Evolutionary conservation across 2,113 vertebrate genomes (phyloP).

Genomic region (Dipodomys spectabilis): DNA sequence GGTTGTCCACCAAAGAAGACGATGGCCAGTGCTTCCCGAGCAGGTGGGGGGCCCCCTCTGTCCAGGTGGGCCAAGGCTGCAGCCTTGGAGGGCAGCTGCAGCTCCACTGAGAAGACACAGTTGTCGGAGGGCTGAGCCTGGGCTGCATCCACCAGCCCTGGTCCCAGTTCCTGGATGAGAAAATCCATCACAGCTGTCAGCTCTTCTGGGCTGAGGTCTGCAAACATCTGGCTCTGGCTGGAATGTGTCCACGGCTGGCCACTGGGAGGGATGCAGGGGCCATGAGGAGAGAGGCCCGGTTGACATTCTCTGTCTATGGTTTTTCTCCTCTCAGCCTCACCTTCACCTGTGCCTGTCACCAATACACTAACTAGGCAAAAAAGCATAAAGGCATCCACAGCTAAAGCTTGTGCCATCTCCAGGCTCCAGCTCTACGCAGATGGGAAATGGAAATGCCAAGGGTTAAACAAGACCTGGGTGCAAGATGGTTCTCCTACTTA

Average conservation of each 20-base stretch:
- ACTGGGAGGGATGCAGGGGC: neutral
- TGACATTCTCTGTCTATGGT: neutral
- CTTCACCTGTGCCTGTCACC: slow-evolving; percentile 26
- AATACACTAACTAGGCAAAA: slow-evolving; percentile 68
- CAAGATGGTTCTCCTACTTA: neutral
- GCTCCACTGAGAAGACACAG: slow-evolving; percentile 90
- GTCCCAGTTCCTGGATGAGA: slow-evolving; percentile 82
- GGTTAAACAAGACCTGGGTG: neutral
- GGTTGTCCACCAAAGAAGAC: slow-evolving; percentile 87
- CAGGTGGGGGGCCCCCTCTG: slow-evolving; percentile 73
- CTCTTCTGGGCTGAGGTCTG: slow-evolving; percentile 90
- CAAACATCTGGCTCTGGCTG: slow-evolving; percentile 88
- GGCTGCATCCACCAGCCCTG: slow-evolving; percentile 85
- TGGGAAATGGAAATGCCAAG: neutral
- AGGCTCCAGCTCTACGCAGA: slow-evolving; percentile 50
- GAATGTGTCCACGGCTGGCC: neutral
- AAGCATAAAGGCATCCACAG: slow-evolving; percentile 61
- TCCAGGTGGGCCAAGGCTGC: slow-evolving; percentile 89
- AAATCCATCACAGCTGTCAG: slow-evolving; percentile 87
- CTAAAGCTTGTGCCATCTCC: slow-evolving; percentile 45
- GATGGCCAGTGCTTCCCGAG: slow-evolving; percentile 89
- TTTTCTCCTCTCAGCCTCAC: neutral
- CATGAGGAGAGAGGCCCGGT: slow-evolving; percentile 5
- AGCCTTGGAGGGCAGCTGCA: slow-evolving; percentile 89
- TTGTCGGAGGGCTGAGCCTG: slow-evolving; percentile 86